phyloP scores from a whole-genome alignment of 2,888 invertebrate genomes.

The Ochropleura plecta region DNA sequence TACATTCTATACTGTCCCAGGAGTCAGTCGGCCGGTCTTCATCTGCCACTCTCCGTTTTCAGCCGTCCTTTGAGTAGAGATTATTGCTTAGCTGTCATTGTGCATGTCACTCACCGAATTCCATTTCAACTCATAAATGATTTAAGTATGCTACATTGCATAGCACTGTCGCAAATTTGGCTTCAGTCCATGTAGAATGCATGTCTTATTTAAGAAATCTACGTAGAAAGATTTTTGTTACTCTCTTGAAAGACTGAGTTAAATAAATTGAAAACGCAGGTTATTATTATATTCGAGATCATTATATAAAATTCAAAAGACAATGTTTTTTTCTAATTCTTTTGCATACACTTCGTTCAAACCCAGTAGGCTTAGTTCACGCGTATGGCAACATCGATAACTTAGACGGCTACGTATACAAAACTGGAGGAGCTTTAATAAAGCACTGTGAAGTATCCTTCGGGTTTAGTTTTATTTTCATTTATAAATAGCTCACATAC shows the following conservation, averaged over 20 bases:
- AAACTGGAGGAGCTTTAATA: constrained; percentile 63
- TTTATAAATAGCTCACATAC: constrained; percentile 76
- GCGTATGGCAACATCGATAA: constrained; percentile 54
- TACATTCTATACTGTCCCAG: not conserved
- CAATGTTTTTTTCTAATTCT: not conserved
- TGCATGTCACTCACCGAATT: not conserved
- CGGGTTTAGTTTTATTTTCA: constrained; percentile 71
- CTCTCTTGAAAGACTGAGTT: not conserved
- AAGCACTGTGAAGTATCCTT: constrained; percentile 62
- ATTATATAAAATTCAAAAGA: not conserved
- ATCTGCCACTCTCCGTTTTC: not conserved
- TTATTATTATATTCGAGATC: not conserved
- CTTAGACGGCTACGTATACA: constrained; percentile 60
- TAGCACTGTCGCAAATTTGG: not conserved
- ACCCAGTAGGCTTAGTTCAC: not conserved
- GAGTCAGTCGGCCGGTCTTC: not conserved
- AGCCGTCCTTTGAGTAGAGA: not conserved
- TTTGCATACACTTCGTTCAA: not conserved
- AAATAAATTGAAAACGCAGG: not conserved
- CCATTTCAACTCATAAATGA: not conserved
- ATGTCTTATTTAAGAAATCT: not conserved
- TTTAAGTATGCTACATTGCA: not conserved
- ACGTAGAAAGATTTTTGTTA: not conserved
- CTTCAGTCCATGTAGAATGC: not conserved
- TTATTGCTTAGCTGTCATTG: not conserved